phyloP scores from a whole-genome alignment of 2,113 vertebrate genomes.

The Microtus ochrogaster region DNA sequence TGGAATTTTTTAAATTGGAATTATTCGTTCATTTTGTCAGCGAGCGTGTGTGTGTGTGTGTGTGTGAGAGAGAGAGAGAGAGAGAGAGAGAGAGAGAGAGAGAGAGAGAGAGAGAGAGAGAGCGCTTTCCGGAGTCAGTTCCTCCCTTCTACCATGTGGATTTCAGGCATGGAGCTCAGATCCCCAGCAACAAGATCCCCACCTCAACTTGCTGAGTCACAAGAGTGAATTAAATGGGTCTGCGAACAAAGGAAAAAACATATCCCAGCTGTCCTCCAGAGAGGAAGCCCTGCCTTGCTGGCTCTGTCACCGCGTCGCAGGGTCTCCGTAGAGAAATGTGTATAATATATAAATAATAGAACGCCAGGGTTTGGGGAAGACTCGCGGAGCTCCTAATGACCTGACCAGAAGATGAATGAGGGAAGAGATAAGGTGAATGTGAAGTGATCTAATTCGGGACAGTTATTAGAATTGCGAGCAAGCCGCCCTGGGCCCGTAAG shows the following conservation, averaged over 20 bases:
- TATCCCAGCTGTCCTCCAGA: slow-evolving; percentile 6
- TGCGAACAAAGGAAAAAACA: not conserved
- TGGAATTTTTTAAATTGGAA: not conserved
- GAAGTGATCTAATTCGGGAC: slow-evolving; percentile 87
- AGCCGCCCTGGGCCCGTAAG: slow-evolving; percentile 87
- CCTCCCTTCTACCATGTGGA: not conserved
- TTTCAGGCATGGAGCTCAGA: not conserved
- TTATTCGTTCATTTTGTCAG: not conserved
- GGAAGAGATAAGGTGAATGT: slow-evolving; percentile 83
- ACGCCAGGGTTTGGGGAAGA: slow-evolving; percentile 63
- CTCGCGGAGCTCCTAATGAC: slow-evolving; percentile 86
- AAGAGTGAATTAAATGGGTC: not conserved
- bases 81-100: too few relatives aligned
- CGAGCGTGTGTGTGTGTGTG: not conserved
- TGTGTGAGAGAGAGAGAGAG: too few relatives aligned
- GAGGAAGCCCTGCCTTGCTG: slow-evolving; percentile 33
- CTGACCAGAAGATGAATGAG: slow-evolving; percentile 90
- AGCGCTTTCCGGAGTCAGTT: too few relatives aligned
- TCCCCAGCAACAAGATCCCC: not conserved
- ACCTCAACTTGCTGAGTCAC: not conserved
- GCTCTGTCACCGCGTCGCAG: slow-evolving; percentile 4
- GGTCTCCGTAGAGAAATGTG: slow-evolving; percentile 56
- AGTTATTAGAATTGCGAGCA: slow-evolving; percentile 88
- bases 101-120: too few relatives aligned
- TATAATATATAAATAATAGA: slow-evolving; percentile 79